Conservation (phyloP, 2,113 vertebrate genomes). For the Clarias macrocephalus region DNA sequence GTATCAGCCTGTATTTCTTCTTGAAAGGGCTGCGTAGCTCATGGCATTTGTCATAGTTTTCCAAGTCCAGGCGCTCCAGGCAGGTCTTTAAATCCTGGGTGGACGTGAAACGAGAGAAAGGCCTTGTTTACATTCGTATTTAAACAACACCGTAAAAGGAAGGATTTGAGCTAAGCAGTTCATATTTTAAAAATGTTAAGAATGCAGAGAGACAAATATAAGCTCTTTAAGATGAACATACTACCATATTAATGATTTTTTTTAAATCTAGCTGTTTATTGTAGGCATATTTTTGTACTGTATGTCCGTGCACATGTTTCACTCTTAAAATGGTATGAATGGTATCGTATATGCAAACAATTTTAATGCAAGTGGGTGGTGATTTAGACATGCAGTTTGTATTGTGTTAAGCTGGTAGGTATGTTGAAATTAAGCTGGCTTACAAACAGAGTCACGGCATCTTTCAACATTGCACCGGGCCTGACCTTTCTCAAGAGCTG, state of each 20-base stretch:
- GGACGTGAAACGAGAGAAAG: conserved; percentile 29
- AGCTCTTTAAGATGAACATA: background rate
- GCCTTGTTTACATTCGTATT: background rate
- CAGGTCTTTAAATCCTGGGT: conserved; percentile 86
- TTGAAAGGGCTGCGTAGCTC: conserved; percentile 85
- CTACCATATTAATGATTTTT: no score
- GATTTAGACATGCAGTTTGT: background rate
- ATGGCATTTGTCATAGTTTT: conserved; percentile 89
- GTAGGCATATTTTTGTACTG: background rate
- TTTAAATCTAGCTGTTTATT: background rate
- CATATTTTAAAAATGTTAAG: background rate
- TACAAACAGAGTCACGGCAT: background rate
- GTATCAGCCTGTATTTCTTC: conserved; percentile 86
- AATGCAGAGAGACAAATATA: background rate
- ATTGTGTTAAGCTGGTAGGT: background rate
- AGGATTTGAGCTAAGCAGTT: background rate
- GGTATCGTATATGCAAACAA: background rate
- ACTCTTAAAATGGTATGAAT: background rate
- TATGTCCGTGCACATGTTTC: background rate
- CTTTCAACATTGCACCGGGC: background rate
- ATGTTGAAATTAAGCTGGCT: background rate
- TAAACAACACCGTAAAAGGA: conserved; percentile 3
- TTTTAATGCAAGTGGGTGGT: background rate
- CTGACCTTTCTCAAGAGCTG: background rate
- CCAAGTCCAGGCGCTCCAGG: conserved; percentile 86